These are phyloP conservation scores for Eulithis prunata DNA, from an alignment of 2,888 invertebrate species.

Conservation along the genomic window DNA sequence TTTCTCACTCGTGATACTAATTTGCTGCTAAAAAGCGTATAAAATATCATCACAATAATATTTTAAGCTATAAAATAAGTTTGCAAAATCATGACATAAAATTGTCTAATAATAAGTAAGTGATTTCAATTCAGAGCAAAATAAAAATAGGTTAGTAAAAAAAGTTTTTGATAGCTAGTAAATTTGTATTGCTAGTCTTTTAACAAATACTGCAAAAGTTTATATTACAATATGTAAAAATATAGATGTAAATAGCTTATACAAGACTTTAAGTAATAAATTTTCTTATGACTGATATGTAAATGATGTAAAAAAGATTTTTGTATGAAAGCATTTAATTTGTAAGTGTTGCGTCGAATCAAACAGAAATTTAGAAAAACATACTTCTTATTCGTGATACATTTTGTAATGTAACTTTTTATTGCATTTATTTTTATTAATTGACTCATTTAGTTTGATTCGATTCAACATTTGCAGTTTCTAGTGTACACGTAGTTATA, in stretches of 20 bases:
- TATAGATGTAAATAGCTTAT: constrained; percentile 52
- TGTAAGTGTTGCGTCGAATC: constrained; percentile 41
- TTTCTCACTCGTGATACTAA: constrained; percentile 28
- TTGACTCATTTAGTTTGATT: constrained; percentile 31
- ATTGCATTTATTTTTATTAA: constrained; percentile 29
- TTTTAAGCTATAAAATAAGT: constrained; percentile 24
- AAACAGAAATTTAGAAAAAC: constrained; percentile 12
- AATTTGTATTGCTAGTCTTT: constrained; percentile 37
- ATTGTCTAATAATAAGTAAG: constrained; percentile 16
- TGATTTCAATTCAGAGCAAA: constrained; percentile 29
- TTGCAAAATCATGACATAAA: constrained; percentile 32
- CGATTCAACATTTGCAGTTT: constrained; percentile 35
- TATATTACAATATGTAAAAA: constrained; percentile 32
- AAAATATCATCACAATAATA: constrained; percentile 30
- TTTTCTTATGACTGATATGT: constrained; percentile 76
- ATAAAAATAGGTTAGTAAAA: constrained; percentile 25
- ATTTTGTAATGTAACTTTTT: constrained; percentile 21
- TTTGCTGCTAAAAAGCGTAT: constrained; percentile 19
- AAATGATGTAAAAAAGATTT: constrained; percentile 66
- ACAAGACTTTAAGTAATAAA: constrained; percentile 44
- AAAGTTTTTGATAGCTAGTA: constrained; percentile 31
- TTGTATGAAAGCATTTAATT: constrained; percentile 43
- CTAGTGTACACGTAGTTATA: constrained; percentile 40
- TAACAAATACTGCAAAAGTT: constrained; percentile 32
- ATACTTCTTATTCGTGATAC: constrained; percentile 24